These are phyloP conservation scores for Artibeus jamaicensis DNA, from an alignment of 2,797 vertebrate species.

Conservation along the genomic window DNA sequence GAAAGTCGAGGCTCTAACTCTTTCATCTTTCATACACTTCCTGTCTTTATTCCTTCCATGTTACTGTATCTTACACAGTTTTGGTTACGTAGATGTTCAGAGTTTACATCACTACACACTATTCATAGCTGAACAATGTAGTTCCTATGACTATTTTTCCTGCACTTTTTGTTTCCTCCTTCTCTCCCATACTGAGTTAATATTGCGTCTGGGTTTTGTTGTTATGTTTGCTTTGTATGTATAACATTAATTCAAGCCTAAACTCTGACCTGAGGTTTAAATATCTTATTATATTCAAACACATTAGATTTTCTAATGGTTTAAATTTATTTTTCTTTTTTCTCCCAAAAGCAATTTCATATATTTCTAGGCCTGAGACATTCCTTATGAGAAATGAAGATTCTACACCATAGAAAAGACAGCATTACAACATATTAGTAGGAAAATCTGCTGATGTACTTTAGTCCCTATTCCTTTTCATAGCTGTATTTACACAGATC, in stretches of 20 bases:
- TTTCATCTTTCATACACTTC: background rate
- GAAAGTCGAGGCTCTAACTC: background rate
- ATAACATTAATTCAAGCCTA: background rate
- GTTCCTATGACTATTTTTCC: background rate
- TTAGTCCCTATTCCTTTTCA: no score
- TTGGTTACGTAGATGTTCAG: background rate
- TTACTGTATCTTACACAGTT: background rate
- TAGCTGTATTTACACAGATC: no score
- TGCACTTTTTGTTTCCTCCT: background rate
- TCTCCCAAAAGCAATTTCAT: no score
- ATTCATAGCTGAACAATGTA: background rate
- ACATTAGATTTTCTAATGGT: background rate
- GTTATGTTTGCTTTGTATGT: background rate
- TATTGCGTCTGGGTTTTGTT: background rate
- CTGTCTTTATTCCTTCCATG: background rate
- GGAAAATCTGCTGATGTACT: no score
- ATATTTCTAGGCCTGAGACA: no score
- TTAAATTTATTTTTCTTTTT: background rate
- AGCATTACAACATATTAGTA: no score
- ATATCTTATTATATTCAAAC: background rate
- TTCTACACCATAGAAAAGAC: no score
- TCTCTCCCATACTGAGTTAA: background rate
- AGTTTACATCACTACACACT: background rate
- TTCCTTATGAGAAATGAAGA: no score
- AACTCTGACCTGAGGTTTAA: background rate